Conservation (phyloP, 1,140 invertebrate species). For the Achroia grisella region DNA sequence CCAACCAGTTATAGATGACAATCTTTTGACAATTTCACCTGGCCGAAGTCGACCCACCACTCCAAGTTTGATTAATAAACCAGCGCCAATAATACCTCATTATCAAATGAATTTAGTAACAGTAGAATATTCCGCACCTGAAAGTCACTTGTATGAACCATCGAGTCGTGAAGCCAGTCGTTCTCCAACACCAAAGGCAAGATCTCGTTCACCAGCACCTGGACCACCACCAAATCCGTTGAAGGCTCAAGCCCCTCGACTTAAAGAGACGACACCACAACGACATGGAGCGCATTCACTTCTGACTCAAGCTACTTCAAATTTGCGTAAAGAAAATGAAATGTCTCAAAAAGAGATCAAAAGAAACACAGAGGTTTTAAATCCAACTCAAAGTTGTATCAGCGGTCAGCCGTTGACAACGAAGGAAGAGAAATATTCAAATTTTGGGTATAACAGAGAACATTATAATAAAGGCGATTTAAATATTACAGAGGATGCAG, state of each 20-base stretch:
- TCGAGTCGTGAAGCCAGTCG: slow-evolving; percentile 72
- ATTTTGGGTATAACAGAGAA: slow-evolving; percentile 52
- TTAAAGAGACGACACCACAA: slow-evolving; percentile 59
- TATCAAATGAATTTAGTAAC: slow-evolving; percentile 80
- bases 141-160: slow-evolving; percentile 74
- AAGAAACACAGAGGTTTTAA: slow-evolving; percentile 14
- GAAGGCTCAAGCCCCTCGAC: slow-evolving; percentile 73
- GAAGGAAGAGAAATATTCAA: slow-evolving; percentile 50
- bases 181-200: slow-evolving; percentile 74
- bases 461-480: slow-evolving; percentile 47
- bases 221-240: slow-evolving; percentile 77
- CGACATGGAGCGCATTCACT: slow-evolving; percentile 28
- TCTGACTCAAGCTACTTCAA: slow-evolving; percentile 40
- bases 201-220: slow-evolving; percentile 74
- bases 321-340: slow-evolving; percentile 50
- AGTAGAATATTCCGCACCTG: slow-evolving; percentile 73
- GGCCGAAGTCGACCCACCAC: slow-evolving; percentile 72
- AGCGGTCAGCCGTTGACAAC: slow-evolving; percentile 41
- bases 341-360: slow-evolving; percentile 27
- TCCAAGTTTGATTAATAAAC: slow-evolving; percentile 78
- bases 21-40: slow-evolving; percentile 57
- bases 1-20: slow-evolving; percentile 75
- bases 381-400: slow-evolving; percentile 20
- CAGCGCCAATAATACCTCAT: slow-evolving; percentile 77
- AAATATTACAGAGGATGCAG: slow-evolving; percentile 56